Percentiles rank a stretch among this genome's conserved stretches.
These are phyloP conservation scores for Orycteropus afer DNA, from an alignment of 2,113 vertebrate species.

Conservation along the genomic window DNA sequence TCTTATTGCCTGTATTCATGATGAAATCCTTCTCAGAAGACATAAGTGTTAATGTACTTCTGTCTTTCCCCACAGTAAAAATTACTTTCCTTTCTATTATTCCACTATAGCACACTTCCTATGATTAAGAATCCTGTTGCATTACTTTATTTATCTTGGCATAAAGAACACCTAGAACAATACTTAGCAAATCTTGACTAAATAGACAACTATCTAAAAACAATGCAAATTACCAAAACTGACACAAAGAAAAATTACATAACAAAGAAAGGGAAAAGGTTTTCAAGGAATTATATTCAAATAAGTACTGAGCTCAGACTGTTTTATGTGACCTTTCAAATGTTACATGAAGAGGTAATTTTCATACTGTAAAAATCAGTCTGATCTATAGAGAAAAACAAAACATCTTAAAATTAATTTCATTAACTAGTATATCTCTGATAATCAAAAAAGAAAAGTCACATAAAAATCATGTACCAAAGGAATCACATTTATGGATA, in stretches of 20 bases:
- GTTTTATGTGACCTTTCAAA: neutral
- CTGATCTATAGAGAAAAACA: neutral
- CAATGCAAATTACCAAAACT: slow-evolving; percentile 26
- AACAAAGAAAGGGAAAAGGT: neutral
- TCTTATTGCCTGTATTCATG: neutral
- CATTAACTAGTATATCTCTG: neutral
- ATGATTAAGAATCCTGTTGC: neutral
- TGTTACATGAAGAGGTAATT: neutral
- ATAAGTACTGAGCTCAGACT: neutral
- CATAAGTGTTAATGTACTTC: neutral
- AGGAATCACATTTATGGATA: neutral
- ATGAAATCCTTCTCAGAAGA: slow-evolving; percentile 14
- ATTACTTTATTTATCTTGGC: neutral
- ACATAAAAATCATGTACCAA: neutral
- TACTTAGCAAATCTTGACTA: neutral
- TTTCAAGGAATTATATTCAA: slow-evolving; percentile 29
- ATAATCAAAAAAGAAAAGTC: slow-evolving; percentile 12
- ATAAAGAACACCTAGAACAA: neutral
- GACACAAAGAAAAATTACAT: slow-evolving; percentile 12
- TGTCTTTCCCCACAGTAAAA: neutral
- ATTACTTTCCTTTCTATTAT: neutral
- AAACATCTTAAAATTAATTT: neutral
- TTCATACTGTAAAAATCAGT: neutral
- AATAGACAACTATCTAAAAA: neutral
- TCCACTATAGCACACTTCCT: neutral